phyloP scores from a whole-genome alignment of 2,888 invertebrate genomes.

The Drosophila anomalipes region DNA sequence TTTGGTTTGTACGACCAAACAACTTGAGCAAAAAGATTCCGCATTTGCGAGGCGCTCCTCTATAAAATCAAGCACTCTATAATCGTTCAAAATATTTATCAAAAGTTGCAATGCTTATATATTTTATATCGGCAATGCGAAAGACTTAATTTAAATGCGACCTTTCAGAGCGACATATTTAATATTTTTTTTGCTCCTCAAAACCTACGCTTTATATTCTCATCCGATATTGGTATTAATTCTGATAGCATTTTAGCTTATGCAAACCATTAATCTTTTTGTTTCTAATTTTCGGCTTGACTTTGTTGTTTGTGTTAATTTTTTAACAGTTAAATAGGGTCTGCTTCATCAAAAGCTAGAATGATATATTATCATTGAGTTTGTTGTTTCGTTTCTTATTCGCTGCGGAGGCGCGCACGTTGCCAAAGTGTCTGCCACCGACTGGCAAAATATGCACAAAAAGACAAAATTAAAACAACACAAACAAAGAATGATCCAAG shows the following conservation, averaged over 20 bases:
- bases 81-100: background rate
- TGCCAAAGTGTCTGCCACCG: constrained; percentile 66
- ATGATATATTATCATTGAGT: constrained; percentile 46
- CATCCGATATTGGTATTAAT: constrained; percentile 45
- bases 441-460: constrained; percentile 61
- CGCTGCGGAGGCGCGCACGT: constrained; percentile 33
- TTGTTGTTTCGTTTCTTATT: constrained; percentile 9
- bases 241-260: constrained; percentile 58
- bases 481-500: constrained; percentile 17
- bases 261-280: constrained; percentile 64
- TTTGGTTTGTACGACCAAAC: constrained; percentile 28
- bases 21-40: constrained; percentile 41
- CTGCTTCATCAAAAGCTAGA: constrained; percentile 45
- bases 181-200: constrained; percentile 8
- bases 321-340: constrained; percentile 59
- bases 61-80: constrained; percentile 10
- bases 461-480: constrained; percentile 16
- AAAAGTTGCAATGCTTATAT: background rate
- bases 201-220: constrained; percentile 28
- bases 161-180: constrained; percentile 23
- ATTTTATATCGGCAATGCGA: constrained; percentile 14
- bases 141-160: constrained; percentile 36
- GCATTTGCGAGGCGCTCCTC: constrained; percentile 34
- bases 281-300: constrained; percentile 10
- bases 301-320: constrained; percentile 30